Conservation (phyloP, 2,113 vertebrate genomes). For the Pseudorectes ferrugineus region DNA sequence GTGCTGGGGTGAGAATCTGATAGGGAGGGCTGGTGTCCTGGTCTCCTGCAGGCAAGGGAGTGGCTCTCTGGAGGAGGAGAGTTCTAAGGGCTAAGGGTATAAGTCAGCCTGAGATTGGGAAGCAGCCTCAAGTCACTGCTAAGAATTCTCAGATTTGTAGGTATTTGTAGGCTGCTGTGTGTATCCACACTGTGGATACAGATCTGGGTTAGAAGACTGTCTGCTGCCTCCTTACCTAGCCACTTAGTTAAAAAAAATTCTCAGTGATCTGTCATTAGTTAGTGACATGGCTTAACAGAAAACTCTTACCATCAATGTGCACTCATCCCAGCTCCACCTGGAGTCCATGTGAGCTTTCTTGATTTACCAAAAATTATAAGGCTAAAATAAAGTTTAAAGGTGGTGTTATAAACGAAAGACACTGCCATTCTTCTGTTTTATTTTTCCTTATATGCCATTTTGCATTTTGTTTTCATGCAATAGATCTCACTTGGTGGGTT, state of each 20-base stretch:
- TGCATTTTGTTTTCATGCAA: neutral
- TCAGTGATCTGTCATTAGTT: neutral
- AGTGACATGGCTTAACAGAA: neutral
- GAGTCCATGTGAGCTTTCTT: neutral
- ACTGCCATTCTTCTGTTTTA: neutral
- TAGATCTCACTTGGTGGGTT: accelerated
- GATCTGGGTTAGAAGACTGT: neutral
- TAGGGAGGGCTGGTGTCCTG: neutral
- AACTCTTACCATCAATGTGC: neutral
- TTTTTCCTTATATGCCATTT: neutral
- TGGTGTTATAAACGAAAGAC: neutral
- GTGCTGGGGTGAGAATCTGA: neutral
- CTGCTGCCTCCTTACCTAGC: neutral
- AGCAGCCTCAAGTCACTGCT: neutral
- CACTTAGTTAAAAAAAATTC: neutral
- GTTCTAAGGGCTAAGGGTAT: neutral
- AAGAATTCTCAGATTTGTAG: neutral
- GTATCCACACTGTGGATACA: neutral
- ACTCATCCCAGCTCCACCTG: neutral
- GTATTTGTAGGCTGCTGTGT: neutral
- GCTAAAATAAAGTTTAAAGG: neutral
- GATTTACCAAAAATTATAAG: neutral
- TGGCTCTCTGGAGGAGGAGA: neutral
- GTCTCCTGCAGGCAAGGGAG: no score
- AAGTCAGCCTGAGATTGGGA: neutral